Evolutionary conservation across 2,113 vertebrate species (phyloP), one percentile per base, ranked within the genome.

Genomic region (Hippocampus zosterae): DNA sequence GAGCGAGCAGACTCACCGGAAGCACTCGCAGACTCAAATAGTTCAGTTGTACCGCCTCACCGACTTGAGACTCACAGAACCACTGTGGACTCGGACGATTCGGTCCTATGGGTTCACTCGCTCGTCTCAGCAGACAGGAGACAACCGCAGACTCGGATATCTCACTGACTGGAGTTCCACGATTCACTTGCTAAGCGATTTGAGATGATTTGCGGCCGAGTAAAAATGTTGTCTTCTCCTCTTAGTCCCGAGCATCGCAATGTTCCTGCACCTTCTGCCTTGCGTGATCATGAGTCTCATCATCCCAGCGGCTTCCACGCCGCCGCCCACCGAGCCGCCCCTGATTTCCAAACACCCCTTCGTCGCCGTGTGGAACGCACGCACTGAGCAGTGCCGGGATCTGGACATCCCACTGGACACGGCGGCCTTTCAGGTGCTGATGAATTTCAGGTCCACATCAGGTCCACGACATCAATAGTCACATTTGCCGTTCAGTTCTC

Each of bases 321-420:
- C 37, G 65, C 16, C 66, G 15, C 80, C 79, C 8, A 89, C 87
- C 65, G 89, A 93, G 69, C 68, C 77, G 0, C 93, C 93, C 3
- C 46, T 94, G 63, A 67, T 93, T 55, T 73, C 74, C 41, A 75
- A 88, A 52, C 82, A 78, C 41, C 88, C 95, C 41, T 96, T 95
- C 66, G 74, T 94, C 59, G 90, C 90, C 23, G 81, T 91, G 62
- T 98, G 95, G 94, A 96, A 97, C 52, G 91, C 90, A 42, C 96
- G 95, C 9, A 92, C 88, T 21, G 85, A 92, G 52, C n/a, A 41
- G 13, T 98, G 96, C 74, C 21, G 42, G 46, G 60, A 68, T 52
- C 85, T 77, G 2, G 50, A 82, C 19, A 81, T 95, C 33, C 70
- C 81, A 0, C 37, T 96, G 81, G 92, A 97, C 81, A 94, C 84